These are phyloP conservation scores for Knipowitschia caucasica DNA, from an alignment of 2,797 vertebrate species.

Conservation along the genomic window DNA sequence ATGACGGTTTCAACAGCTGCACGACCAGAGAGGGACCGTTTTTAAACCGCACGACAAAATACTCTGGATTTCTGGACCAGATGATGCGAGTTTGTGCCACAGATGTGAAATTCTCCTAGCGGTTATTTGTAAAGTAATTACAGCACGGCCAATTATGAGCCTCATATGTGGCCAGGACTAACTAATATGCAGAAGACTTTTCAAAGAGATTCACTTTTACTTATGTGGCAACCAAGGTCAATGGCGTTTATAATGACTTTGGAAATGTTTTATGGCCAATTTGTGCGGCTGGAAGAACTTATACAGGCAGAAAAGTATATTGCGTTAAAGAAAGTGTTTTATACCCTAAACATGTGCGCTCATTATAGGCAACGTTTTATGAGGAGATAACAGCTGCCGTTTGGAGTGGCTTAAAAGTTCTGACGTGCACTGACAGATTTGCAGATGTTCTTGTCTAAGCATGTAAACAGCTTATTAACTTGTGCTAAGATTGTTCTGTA, in stretches of 20 bases:
- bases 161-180: constrained; percentile 53
- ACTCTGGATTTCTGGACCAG: constrained; percentile 37
- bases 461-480: neutral
- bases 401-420: constrained; percentile 4
- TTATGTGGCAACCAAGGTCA: constrained; percentile 29
- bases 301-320: constrained; percentile 22
- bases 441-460: constrained; percentile 2
- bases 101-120: constrained; percentile 41
- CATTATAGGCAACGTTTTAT: constrained; percentile 12
- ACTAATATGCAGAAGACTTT: constrained; percentile 53
- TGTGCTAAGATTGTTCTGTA: neutral
- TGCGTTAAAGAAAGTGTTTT: constrained; percentile 22
- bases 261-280: constrained; percentile 36
- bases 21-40: constrained; percentile 24
- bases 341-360: constrained; percentile 11
- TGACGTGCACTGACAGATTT: neutral
- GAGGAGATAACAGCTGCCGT: constrained; percentile 7
- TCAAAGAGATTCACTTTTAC: constrained; percentile 37
- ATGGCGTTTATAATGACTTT: constrained; percentile 23
- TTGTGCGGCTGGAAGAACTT: constrained; percentile 24
- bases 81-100: constrained; percentile 36
- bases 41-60: constrained; percentile 34
- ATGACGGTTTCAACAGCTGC: constrained; percentile 60
- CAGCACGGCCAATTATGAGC: constrained; percentile 45
- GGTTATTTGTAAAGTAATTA: constrained; percentile 58